Evolutionary conservation across 2,888 invertebrate species (phyloP), one percentile per base, ranked within the genome.

Genomic region (Drosophila neotestacea): DNA sequence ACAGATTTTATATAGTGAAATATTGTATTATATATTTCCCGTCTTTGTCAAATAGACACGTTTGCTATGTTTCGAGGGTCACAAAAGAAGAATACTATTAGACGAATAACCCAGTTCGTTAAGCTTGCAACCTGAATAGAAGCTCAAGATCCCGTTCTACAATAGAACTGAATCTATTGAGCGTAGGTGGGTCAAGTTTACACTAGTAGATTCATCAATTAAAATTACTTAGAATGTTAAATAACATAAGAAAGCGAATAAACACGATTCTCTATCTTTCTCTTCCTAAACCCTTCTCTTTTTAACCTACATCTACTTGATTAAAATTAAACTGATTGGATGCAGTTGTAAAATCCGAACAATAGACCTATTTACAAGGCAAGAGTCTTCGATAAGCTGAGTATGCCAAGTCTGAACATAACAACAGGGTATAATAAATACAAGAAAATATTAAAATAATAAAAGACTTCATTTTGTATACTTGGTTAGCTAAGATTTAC

Each of bases 391-490:
- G 16, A 16, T 16, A 16, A 3, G 6, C 2, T 32, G 32, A 7
- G 4, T 4, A 52, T 22, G 28, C 60, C 16, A 28, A 11, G 4
- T 4, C 16, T 3, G 1, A 9, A 13, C 32, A 6, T 4, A 3
- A 13, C 16, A n/a, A 48, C 32, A 48, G 59, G 22, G 6, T 27
- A 41, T 32, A 13, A 34, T n/a, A 50, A 13, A 28, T 34, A 27
- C 11, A 44, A 42, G 16, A 41, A 27, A n/a, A 50, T 13, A 41
- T 36, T 28, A 28, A 36, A 61, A 28, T 52, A 13, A 34, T 44
- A 36, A 34, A 52, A 27, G 39, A 48, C 44, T 61, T 44, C 28
- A 60, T 28, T 51, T 13, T 27, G 11, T 42, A 51, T 32, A 22
- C 28, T 48, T 22, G 22, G 39, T 48, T 48, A 32, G 48, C 30